These are phyloP conservation scores for Whitmania pigra DNA, from an alignment of 1,140 invertebrate genomes.

Conservation along the genomic window DNA sequence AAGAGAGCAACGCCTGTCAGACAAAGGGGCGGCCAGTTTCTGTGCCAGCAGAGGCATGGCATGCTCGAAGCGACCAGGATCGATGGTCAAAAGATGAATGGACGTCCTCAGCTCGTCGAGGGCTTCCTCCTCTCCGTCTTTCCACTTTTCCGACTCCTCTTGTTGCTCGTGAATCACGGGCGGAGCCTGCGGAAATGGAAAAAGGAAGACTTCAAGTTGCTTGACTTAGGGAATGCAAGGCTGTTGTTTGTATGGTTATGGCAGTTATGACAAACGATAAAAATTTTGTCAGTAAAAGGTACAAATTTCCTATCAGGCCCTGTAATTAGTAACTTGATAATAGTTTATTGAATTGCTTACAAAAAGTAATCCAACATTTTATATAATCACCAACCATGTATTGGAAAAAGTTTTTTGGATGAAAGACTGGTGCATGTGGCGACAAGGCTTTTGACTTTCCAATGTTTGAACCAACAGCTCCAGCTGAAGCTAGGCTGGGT, in stretches of 20 bases:
- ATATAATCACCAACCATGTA: neutral
- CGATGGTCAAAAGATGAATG: slow-evolving; percentile 11
- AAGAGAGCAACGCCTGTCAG: neutral
- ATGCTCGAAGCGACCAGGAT: slow-evolving; percentile 14
- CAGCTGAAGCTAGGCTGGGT: neutral
- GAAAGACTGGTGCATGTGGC: neutral
- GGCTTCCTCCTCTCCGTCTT: neutral
- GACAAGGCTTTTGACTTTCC: slow-evolving; percentile 6
- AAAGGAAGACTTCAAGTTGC: too few relatives aligned
- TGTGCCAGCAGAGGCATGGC: slow-evolving; percentile 10
- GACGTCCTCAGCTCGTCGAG: slow-evolving; percentile 8
- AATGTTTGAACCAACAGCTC: neutral
- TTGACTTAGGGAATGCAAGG: neutral
- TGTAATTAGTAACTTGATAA: neutral
- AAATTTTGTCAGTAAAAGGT: neutral
- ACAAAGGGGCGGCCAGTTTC: neutral
- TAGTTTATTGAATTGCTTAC: neutral
- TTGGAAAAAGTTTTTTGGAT: slow-evolving; percentile 10
- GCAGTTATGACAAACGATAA: neutral
- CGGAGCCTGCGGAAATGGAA: neutral
- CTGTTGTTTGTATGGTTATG: neutral
- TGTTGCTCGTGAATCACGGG: neutral
- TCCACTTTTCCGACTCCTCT: neutral
- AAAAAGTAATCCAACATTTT: neutral
- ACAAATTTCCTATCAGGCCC: neutral